A percentile compares a stretch with the other conserved stretches of the same genome.
phyloP scores from a whole-genome alignment of 2,797 vertebrate genomes.

The Gymnocypris eckloni region DNA sequence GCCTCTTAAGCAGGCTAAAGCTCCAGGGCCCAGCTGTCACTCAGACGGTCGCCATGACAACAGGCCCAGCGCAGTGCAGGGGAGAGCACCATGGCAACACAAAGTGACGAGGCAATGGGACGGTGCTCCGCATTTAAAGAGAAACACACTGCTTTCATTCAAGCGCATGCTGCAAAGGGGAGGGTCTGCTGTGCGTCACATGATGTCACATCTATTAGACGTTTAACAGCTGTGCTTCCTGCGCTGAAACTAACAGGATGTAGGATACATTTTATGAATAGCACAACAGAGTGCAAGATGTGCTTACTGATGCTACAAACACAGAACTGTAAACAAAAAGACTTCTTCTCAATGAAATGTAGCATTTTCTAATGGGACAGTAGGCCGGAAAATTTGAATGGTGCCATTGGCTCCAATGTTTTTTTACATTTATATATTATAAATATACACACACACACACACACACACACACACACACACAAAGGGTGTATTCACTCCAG shows the following conservation, averaged over 20 bases:
- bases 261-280: not conserved
- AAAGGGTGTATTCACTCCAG: too few species aligned
- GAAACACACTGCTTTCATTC: constrained; percentile 11
- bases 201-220: not conserved
- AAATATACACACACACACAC: too few species aligned
- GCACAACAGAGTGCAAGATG: not conserved
- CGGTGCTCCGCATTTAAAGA: constrained; percentile 20
- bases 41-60: constrained; percentile 77
- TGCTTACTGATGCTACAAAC: not conserved
- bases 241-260: not conserved
- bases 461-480: too few species aligned
- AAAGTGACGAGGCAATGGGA: constrained; percentile 70
- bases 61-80: constrained; percentile 75
- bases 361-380: not conserved
- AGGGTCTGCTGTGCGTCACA: not conserved
- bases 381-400: not conserved
- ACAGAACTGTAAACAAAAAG: not conserved
- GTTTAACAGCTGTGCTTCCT: not conserved
- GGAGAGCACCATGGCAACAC: constrained; percentile 78
- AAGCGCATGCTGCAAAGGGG: constrained; percentile 33
- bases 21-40: constrained; percentile 77
- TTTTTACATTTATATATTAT: too few species aligned
- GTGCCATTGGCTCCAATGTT: not conserved
- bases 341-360: not conserved
- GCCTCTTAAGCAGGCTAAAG: constrained; percentile 71